Evolutionary conservation across 2,888 invertebrate species (phyloP), one percentile per base, ranked within the genome.

Genomic region (Odontomyia ornata): DNA sequence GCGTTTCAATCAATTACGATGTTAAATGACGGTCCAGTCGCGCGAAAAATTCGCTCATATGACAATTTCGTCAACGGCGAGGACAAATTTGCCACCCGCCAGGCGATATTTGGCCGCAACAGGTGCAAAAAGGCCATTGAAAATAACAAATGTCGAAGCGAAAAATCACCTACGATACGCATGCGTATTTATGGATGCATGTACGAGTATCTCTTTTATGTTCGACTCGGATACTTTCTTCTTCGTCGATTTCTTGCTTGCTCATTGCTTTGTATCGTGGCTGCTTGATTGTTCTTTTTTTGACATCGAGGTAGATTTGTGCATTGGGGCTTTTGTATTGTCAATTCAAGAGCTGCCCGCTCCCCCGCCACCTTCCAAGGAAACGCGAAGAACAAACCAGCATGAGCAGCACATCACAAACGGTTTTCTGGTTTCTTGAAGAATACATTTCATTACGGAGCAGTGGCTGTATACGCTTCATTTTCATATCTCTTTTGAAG

Each of bases 21-120:
- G 18, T 43, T 67, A 18, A 67, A 43, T 23, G 23, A 25, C 25
- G 67, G 21, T 18, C 11, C 1, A 67, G 18, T 21, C 11, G 46
- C 30, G 25, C 67, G 7, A 23, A 18, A 67, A 67, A 67, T 2
- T 43, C 18, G 23, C 67, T 21, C 21, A 67, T 18, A 43, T 67
- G 67, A 67, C 46, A 67, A 67, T 67, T 67, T 67, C 67, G 67
- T 67, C 67, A 67, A 67, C 21, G 23, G 21, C 67, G 43, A 67
- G 67, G 46, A 67, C 43, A 43, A 67, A 67, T 67, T n/a, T 13
- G 9, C 36, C 67, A 43, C 67, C 67, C 67, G 43, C 67, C 18
- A 43, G 18, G 11, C 67, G 43, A 43, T 36, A 67, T 43, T 43
- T 18, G 67, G 18, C 23, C 23, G n/a, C n/a, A 36, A 67, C 67